Percentiles rank a stretch among this genome's conserved stretches.
These are phyloP conservation scores for Micrasema minimum DNA, from an alignment of 1,140 invertebrate species.

Conservation along the genomic window DNA sequence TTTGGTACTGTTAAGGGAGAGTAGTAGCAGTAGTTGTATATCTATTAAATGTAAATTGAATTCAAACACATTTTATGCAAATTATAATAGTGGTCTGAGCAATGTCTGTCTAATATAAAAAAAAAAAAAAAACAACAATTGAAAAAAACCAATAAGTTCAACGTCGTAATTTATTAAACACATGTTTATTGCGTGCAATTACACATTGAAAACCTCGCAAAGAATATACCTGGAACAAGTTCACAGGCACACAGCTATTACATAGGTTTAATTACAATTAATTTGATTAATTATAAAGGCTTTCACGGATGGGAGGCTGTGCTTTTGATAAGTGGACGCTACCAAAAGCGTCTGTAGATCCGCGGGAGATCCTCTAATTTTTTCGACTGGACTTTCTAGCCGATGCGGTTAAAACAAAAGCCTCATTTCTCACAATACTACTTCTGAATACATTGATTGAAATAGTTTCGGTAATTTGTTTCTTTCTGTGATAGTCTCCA, in stretches of 20 bases:
- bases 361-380: conserved; percentile 49
- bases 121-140: too few relatives aligned
- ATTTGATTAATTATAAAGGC: conserved; percentile 51
- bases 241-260: conserved; percentile 14
- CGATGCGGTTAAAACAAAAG: conserved; percentile 45
- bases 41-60: too few relatives aligned
- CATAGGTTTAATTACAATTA: conserved; percentile 51
- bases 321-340: conserved; percentile 45
- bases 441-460: conserved; percentile 42
- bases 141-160: too few relatives aligned
- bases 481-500: conserved; percentile 12
- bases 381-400: conserved; percentile 41
- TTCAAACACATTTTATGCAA: too few relatives aligned
- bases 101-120: too few relatives aligned
- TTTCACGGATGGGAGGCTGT: conserved; percentile 40
- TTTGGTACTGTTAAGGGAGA: too few relatives aligned
- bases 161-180: too few relatives aligned
- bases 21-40: too few relatives aligned
- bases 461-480: conserved; percentile 37
- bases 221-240: not conserved
- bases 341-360: conserved; percentile 43
- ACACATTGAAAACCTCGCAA: not conserved
- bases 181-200: not conserved
- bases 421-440: conserved; percentile 44
- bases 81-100: too few relatives aligned